These are phyloP conservation scores for Montipora cactus DNA, from an alignment of 64 coral and sea anemone genomes.

Conservation along the genomic window DNA sequence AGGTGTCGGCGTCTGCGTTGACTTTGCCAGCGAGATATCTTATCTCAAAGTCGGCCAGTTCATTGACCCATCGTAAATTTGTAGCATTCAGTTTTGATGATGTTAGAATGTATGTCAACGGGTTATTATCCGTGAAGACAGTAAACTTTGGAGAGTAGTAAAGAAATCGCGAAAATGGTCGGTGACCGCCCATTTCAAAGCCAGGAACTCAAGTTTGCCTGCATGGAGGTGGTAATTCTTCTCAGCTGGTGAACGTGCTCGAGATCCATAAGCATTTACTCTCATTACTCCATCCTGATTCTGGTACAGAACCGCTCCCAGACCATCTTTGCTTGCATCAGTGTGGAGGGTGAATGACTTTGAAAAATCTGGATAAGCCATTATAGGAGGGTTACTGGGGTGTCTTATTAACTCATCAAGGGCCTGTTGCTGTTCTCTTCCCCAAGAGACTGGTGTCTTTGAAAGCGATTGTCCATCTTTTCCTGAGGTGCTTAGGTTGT, in stretches of 20 bases:
- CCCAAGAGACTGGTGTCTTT: background rate
- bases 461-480: background rate
- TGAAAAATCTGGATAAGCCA: too few relatives aligned
- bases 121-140: too few relatives aligned
- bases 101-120: background rate
- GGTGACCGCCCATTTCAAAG: too few relatives aligned
- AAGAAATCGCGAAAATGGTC: too few relatives aligned
- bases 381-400: too few relatives aligned
- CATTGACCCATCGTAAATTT: background rate
- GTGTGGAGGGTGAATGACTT: too few relatives aligned
- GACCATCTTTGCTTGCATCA: too few relatives aligned
- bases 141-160: too few relatives aligned
- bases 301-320: background rate
- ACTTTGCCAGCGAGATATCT: background rate
- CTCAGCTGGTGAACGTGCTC: background rate
- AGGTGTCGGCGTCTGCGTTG: background rate
- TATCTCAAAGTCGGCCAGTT: background rate
- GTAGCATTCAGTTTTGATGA: background rate
- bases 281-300: background rate
- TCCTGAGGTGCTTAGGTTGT: conserved; percentile 8
- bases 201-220: background rate
- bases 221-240: conserved; percentile 1
- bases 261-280: background rate
- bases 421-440: too few relatives aligned
- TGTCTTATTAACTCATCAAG: too few relatives aligned